Base-by-base conservation (phyloP, 2,113 vertebrate genomes). In the Hippocampus mohnikei region DNA sequence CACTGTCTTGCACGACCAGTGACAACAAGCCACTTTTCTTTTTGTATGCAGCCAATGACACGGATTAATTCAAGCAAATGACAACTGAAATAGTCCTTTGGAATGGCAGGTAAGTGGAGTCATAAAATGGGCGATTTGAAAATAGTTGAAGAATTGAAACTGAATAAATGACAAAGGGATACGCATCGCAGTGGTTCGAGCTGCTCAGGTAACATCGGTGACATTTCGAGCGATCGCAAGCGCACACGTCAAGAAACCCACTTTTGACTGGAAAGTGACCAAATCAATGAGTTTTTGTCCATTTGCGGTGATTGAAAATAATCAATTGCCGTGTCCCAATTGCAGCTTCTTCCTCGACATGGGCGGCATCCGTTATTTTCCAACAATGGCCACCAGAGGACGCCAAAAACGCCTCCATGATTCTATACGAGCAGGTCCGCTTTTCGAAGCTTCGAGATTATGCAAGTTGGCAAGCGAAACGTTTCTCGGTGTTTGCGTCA, bases 321-420 rank as follows among this genome's bases (percentile, higher is more conserved):
- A 10, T 42, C 41, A 42, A 50, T 20, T 20, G 16, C 29, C 29
- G 29, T 5, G 29, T 33, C 29, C 29, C 29, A 33, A 33, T 33
- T 33, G 29, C 29, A 33, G 29, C 29, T 33, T 33, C 29, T 33
- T 4, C 29, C n/a, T n/a, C 10, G 9, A n/a, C 15, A 53, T n/a
- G 21, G 0, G 52, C 10, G 25, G 59, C 8, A 3, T 37, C 8
- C 10, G 23, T 58, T 29, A 60, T 0, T 13, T 65, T 16, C 10
- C 10, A 53, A 23, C 18, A 10, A 5, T 63, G 58, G 0, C 58
- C 79, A 78, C 76, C 67, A 72, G 87, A 69, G 76, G 83, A 72
- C 74, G 44, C 56, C 21, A 3, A 23, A 9, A 13, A 1, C 46
- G 21, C 71, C 18, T 63, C 0, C 48, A 27, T 13, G 6, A 5